Evolutionary conservation across 1,140 invertebrate genomes (phyloP).

Genomic region (Meteorus sp.): DNA sequence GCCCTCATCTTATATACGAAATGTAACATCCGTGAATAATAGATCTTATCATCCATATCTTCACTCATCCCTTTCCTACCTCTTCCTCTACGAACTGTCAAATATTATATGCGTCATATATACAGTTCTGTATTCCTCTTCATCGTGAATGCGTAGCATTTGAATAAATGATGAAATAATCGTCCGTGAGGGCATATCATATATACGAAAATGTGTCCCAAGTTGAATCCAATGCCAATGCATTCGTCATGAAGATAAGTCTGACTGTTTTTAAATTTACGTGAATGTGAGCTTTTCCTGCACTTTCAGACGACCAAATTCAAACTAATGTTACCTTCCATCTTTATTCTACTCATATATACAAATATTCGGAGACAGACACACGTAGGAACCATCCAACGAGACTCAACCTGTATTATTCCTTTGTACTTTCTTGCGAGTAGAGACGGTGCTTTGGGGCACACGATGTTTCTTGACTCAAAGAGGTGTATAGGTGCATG

Average conservation of each 20-base stretch:
- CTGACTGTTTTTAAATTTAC: background rate
- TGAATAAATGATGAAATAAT: constrained; percentile 4
- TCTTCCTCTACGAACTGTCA: background rate
- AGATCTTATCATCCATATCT: constrained; percentile 14
- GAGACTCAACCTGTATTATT: no score
- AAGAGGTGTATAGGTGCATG: background rate
- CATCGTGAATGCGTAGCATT: background rate
- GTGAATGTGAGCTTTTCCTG: no score
- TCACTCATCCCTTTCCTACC: background rate
- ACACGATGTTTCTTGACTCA: background rate
- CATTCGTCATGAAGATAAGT: background rate
- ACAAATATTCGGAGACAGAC: no score
- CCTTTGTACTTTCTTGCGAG: constrained; percentile 1
- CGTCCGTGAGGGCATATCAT: background rate
- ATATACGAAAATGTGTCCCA: no score
- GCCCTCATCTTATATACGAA: no score
- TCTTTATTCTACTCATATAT: no score
- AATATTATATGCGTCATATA: background rate
- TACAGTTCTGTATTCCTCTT: background rate
- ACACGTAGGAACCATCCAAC: no score
- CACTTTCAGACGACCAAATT: no score
- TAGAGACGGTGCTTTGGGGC: background rate
- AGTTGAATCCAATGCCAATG: constrained; percentile 1
- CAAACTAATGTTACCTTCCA: no score
- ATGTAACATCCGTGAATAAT: constrained; percentile 20